Evolutionary conservation across 37 sponge, comb jelly and placozoan species (phyloP).

Genomic region (Haliclona indistincta): DNA sequence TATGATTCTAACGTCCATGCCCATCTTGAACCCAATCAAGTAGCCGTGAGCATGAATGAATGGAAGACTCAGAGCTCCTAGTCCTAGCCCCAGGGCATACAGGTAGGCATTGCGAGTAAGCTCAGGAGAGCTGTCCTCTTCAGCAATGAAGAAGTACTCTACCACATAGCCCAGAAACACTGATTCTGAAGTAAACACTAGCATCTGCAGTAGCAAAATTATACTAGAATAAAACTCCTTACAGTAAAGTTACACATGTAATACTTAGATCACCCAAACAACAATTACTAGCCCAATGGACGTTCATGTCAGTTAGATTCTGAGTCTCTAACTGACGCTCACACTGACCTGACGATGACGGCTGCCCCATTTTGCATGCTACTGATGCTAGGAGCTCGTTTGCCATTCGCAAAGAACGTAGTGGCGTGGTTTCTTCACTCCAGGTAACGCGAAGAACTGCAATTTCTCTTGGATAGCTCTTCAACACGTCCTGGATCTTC

Average conservation of each 20-base stretch:
- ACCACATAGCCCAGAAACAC: background rate
- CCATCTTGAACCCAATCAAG: slow-evolving; percentile 33
- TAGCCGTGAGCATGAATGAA: slow-evolving; percentile 42
- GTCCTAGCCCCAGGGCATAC: slow-evolving; percentile 52
- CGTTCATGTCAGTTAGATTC: no score
- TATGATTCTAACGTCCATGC: slow-evolving; percentile 51
- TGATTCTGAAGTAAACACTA: background rate
- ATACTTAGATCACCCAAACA: background rate
- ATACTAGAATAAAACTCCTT: background rate
- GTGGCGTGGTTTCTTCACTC: no score
- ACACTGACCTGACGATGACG: no score
- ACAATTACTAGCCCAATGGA: background rate
- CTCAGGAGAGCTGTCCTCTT: background rate
- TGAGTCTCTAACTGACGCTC: no score
- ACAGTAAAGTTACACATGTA: background rate
- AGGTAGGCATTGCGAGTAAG: slow-evolving; percentile 56
- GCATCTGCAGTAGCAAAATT: background rate
- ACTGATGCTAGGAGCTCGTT: no score
- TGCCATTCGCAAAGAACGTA: no score
- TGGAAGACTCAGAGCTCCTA: slow-evolving; percentile 5
- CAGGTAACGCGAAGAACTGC: no score
- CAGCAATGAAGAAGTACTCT: background rate
- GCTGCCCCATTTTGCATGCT: no score
- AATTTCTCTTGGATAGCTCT: no score
- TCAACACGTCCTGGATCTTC: no score